A percentile compares a stretch with the other conserved stretches of the same genome.
Conservation (phyloP, 2,113 vertebrate species). For the Numida meleagris region DNA sequence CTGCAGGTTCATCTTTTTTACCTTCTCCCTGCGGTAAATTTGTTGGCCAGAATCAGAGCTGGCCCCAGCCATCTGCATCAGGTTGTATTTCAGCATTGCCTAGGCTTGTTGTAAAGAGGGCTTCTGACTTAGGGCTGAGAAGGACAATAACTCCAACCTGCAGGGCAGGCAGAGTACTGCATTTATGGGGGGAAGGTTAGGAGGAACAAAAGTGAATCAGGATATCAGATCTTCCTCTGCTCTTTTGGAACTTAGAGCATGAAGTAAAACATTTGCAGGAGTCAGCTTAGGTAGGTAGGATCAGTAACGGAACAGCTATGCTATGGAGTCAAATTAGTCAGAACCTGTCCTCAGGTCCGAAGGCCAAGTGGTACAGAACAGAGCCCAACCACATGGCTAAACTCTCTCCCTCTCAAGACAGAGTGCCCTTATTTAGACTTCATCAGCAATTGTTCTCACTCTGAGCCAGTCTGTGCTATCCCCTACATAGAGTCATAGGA, state of each 20-base stretch:
- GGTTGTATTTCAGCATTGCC: conserved; percentile 30
- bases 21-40: conserved; percentile 11
- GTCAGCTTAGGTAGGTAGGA: not conserved
- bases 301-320: not conserved
- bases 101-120: not conserved
- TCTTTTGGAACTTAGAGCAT: not conserved
- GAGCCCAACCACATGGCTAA: not conserved
- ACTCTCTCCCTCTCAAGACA: not conserved
- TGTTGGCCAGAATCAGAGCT: conserved; percentile 26
- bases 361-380: not conserved
- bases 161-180: not conserved
- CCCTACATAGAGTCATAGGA: no score
- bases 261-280: not conserved
- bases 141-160: not conserved
- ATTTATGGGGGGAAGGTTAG: not conserved
- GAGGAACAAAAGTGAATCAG: not conserved
- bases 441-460: not conserved
- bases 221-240: not conserved
- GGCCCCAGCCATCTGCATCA: conserved; percentile 29
- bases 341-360: not conserved
- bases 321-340: not conserved
- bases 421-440: not conserved
- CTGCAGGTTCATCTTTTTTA: conserved; percentile 26
- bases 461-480: not conserved
- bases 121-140: not conserved